Percentiles rank a stretch among this genome's conserved stretches.
These are phyloP conservation scores for Loxodonta africana DNA, from an alignment of 2,113 vertebrate genomes.

Conservation along the genomic window DNA sequence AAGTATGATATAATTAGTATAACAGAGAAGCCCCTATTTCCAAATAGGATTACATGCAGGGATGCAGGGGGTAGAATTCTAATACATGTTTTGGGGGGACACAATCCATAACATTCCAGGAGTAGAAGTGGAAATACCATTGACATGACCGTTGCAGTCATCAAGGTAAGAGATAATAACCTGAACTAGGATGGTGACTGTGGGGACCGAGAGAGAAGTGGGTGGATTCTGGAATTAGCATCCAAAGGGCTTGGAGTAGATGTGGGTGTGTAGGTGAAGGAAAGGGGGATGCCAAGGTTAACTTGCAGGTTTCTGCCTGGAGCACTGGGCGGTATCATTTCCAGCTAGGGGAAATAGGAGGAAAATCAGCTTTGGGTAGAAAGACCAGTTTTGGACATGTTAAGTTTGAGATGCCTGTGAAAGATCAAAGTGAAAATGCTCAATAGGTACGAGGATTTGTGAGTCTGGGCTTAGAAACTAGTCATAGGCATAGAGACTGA, in stretches of 20 bases:
- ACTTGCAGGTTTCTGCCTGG: not conserved
- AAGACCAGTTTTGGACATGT: not conserved
- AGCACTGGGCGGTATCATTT: not conserved
- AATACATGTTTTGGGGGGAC: no score
- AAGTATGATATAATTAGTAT: no score
- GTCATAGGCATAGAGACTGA: not conserved
- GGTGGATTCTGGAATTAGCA: not conserved
- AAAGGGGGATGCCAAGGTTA: no score
- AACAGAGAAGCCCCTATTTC: no score
- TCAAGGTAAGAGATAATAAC: not conserved
- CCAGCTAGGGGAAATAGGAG: not conserved
- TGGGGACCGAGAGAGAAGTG: not conserved
- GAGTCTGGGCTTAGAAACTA: not conserved
- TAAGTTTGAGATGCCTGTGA: not conserved
- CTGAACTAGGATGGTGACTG: not conserved
- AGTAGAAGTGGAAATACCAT: not conserved
- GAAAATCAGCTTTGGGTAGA: not conserved
- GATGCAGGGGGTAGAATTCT: no score
- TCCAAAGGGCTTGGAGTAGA: not conserved
- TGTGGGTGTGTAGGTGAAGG: not conserved
- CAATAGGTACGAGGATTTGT: not conserved
- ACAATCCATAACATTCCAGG: not conserved
- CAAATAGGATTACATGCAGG: no score
- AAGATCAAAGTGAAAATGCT: no score
- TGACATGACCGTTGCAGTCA: not conserved